Evolutionary conservation across 2,113 vertebrate species (phyloP).

Genomic region (Setophaga petechia): DNA sequence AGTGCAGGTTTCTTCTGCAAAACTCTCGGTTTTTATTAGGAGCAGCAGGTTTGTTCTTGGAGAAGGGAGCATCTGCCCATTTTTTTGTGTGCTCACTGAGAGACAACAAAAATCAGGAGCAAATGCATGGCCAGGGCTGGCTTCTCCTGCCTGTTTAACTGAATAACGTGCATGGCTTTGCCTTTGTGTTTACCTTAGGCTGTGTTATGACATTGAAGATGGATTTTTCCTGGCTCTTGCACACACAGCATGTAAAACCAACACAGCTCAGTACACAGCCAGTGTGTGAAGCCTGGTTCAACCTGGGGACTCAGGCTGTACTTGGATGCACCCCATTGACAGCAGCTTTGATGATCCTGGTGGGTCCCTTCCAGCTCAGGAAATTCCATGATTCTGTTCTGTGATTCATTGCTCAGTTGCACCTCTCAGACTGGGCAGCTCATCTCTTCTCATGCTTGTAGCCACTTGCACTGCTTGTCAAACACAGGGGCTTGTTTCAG

Average conservation of each 20-base stretch:
- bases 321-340: background rate
- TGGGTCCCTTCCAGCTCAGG: background rate
- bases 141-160: constrained; percentile 41
- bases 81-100: background rate
- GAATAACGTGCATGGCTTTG: background rate
- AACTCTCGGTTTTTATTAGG: background rate
- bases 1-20: background rate
- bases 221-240: constrained; percentile 54
- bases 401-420: background rate
- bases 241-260: background rate
- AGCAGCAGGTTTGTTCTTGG: background rate
- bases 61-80: background rate
- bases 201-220: constrained; percentile 67
- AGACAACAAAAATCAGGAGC: background rate
- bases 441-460: rapidly evolving
- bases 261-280: rapidly evolving
- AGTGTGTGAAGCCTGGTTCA: background rate
- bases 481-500: background rate
- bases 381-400: background rate
- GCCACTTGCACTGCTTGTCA: background rate
- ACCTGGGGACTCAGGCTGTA: background rate
- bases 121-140: background rate
- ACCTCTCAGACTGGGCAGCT: background rate
- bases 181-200: constrained; percentile 64
- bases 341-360: background rate